Base-by-base conservation (phyloP, 2,797 vertebrate species). In the Pyrocephalus nanus region DNA sequence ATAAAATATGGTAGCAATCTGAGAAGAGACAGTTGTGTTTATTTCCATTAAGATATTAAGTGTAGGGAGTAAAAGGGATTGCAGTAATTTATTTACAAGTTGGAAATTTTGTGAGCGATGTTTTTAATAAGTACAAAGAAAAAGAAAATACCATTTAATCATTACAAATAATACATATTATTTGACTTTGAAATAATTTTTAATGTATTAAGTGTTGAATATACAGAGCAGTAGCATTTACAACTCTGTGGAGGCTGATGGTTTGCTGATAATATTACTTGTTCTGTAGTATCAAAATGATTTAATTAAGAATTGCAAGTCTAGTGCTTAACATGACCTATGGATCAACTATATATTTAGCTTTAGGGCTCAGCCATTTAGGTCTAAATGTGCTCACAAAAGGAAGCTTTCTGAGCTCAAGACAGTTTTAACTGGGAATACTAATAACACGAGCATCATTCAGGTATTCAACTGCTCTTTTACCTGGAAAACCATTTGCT, bases 281-380 rank as follows among this genome's bases (percentile, higher is more conserved):
- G 66, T 76, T 70, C 84, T 80, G 23, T 69, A 64, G 89, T 89
- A 93, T 72, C 92, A 93, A 91, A 96, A 93, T 84, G 32, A 92
- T 48, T 93, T 94, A 88, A 94, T 95, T 84, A 96, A 88, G 82
- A 90, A 89, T 91, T 95, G 71, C 29, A 65, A 86, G 38, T 81
- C 38, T 87, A 79, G 42, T 74, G 40, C 19, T 93, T 76, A 89
- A 51, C 36, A 45, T 76, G 54, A 92, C 76, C 62, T 80, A 22
- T 65, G 51, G 40, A 88, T 72, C 84, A 78, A 93, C 82, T 71
- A 62, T 19, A 73, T 94, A 67, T 75, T 96, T 85, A 82, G 61
- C 40, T 80, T 79, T 87, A 85, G 38, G 43, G 29, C 42, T 90
- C 38, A 54, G 40, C 15, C 34, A 6, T 80, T 80, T 69, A 26